Evolutionary conservation across 2,888 invertebrate species (phyloP).

Genomic region (Branchipolynoe longqiensis): DNA sequence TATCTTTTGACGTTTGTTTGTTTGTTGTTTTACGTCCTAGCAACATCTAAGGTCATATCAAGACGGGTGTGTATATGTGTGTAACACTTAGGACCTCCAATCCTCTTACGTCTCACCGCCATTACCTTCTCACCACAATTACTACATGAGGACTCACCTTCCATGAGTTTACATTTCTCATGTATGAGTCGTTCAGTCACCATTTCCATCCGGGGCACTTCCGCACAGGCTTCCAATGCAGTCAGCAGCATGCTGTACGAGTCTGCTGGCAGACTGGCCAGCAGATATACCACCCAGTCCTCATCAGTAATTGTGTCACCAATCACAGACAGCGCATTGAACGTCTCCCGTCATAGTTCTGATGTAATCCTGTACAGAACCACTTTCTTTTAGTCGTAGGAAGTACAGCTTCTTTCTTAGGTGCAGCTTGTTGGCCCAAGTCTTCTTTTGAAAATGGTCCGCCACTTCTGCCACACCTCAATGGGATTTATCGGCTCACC

Average conservation of each 20-base stretch:
- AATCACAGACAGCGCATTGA: conserved; percentile 24
- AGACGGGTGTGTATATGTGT: no score
- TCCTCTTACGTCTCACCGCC: not conserved
- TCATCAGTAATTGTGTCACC: not conserved
- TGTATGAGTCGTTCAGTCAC: not conserved
- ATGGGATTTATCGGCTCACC: conserved; percentile 36
- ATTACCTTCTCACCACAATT: not conserved
- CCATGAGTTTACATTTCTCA: not conserved
- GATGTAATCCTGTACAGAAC: conserved; percentile 27
- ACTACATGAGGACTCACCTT: not conserved
- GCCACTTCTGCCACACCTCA: not conserved
- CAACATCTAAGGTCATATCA: no score
- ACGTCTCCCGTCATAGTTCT: conserved; percentile 44
- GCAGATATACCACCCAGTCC: not conserved
- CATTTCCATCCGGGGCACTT: not conserved
- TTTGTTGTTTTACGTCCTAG: no score
- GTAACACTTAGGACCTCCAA: conserved; percentile 5
- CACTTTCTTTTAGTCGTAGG: conserved; percentile 24
- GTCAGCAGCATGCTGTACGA: not conserved
- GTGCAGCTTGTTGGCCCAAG: conserved; percentile 40
- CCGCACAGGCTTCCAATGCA: not conserved
- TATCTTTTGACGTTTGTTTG: not conserved
- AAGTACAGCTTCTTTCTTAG: conserved; percentile 37
- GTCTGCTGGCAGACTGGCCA: not conserved
- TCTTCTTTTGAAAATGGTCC: conserved; percentile 59